A percentile compares a stretch with the other conserved stretches of the same genome.
Conservation (phyloP, 1,140 invertebrate species). For the Papilio polytes region DNA sequence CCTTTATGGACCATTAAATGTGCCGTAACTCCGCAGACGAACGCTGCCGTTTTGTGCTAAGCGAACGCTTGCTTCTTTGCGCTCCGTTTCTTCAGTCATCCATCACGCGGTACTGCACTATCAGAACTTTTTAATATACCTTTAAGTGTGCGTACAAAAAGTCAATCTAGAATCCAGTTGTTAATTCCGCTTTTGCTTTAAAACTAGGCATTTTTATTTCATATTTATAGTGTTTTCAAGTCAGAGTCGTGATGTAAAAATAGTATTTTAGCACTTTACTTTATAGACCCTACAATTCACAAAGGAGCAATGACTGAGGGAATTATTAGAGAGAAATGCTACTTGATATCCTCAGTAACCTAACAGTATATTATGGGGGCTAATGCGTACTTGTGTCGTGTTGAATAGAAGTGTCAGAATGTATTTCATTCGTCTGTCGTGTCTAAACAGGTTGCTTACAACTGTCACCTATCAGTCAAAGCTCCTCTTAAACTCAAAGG, state of each 20-base stretch:
- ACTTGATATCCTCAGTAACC: neutral
- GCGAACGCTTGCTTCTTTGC: constrained; percentile 1
- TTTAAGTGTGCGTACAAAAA: neutral
- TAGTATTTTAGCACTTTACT: no score
- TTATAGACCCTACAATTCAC: neutral
- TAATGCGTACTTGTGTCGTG: neutral
- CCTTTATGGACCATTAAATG: constrained; percentile 77
- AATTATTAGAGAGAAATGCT: neutral
- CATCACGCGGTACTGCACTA: neutral
- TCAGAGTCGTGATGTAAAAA: no score
- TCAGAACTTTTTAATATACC: neutral
- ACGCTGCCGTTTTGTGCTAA: constrained; percentile 24
- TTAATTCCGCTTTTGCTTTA: no score
- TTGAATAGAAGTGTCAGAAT: neutral
- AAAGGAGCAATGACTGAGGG: neutral
- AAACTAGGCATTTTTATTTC: no score
- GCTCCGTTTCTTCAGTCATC: neutral
- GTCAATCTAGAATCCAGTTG: no score
- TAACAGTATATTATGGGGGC: neutral
- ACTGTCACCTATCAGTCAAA: neutral
- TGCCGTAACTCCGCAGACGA: constrained; percentile 16
- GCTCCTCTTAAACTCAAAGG: neutral
- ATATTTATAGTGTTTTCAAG: no score
- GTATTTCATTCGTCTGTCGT: neutral
- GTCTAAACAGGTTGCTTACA: neutral